These are phyloP conservation scores for Echiichthys vipera DNA, from an alignment of 2,797 vertebrate genomes.

Conservation along the genomic window DNA sequence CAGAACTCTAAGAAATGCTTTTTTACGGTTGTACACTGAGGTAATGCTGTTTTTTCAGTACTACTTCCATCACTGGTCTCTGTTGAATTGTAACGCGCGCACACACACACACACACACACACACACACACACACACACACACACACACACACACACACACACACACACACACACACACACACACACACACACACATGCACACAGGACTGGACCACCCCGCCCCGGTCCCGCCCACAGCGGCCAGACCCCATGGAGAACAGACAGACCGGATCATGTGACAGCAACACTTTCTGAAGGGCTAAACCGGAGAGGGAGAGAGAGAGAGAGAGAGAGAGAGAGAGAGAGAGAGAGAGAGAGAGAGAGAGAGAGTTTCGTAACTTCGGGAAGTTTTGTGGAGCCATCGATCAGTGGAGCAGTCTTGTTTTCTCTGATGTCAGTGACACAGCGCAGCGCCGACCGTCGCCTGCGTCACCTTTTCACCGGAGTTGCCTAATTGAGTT, in stretches of 20 bases:
- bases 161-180: not conserved
- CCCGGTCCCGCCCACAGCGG: conserved; percentile 65
- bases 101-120: not conserved
- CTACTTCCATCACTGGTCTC: not conserved
- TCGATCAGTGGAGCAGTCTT: conserved; percentile 48
- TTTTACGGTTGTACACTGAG: no score
- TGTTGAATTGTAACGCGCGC: conserved; percentile 34
- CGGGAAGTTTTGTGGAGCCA: conserved; percentile 65
- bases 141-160: not conserved
- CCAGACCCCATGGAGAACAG: conserved; percentile 63
- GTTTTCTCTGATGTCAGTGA: conserved; percentile 59
- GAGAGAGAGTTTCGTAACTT: conserved; percentile 65
- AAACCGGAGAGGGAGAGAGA: conserved; percentile 11
- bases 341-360: conserved; percentile 11
- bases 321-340: not conserved
- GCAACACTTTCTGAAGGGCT: conserved; percentile 62
- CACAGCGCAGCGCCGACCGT: conserved; percentile 27
- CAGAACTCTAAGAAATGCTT: no score
- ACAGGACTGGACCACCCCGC: conserved; percentile 58
- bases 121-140: not conserved
- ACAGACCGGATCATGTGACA: conserved; percentile 78
- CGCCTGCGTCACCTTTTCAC: conserved; percentile 63
- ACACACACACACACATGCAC: not conserved
- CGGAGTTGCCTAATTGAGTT: conserved; percentile 38
- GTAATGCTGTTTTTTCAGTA: no score